Evolutionary conservation across 1,140 invertebrate species (phyloP).

Genomic region (Conus betulinus): DNA sequence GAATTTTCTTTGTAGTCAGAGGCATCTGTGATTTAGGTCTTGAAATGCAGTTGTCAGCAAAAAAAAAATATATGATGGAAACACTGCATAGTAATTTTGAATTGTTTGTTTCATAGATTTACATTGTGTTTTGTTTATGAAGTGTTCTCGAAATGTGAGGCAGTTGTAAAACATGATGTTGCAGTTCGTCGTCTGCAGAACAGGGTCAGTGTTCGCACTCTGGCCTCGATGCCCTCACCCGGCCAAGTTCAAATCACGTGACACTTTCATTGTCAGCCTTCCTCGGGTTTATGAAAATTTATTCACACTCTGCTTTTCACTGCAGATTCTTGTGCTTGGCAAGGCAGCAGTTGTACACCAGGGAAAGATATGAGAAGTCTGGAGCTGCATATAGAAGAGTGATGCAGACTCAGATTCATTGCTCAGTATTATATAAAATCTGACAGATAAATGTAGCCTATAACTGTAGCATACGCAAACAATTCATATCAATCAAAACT

Average conservation of each 20-base stretch:
- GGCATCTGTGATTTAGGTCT: conserved; percentile 24
- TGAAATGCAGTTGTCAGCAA: conserved; percentile 24
- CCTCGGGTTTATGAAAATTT: conserved; percentile 36
- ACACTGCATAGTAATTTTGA: background rate
- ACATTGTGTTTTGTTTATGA: background rate
- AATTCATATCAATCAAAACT: no score
- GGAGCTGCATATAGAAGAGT: no score
- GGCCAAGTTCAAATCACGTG: conserved; percentile 38
- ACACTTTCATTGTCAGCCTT: conserved; percentile 19
- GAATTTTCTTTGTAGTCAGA: conserved; percentile 38
- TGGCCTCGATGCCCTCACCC: conserved; percentile 37
- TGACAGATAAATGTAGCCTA: no score
- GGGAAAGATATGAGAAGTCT: no score
- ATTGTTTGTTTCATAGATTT: background rate
- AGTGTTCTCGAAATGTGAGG: background rate
- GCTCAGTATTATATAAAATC: no score
- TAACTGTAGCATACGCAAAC: no score
- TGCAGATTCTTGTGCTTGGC: background rate
- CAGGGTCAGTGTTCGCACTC: conserved; percentile 27
- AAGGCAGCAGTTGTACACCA: background rate
- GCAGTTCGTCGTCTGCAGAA: background rate
- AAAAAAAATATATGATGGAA: background rate
- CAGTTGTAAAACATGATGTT: conserved; percentile 14
- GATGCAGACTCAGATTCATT: no score
- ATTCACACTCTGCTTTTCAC: conserved; percentile 20